Percentiles rank a stretch among this genome's conserved stretches.
These are phyloP conservation scores for Clarias magur DNA, from an alignment of 2,113 vertebrate genomes.

Conservation along the genomic window DNA sequence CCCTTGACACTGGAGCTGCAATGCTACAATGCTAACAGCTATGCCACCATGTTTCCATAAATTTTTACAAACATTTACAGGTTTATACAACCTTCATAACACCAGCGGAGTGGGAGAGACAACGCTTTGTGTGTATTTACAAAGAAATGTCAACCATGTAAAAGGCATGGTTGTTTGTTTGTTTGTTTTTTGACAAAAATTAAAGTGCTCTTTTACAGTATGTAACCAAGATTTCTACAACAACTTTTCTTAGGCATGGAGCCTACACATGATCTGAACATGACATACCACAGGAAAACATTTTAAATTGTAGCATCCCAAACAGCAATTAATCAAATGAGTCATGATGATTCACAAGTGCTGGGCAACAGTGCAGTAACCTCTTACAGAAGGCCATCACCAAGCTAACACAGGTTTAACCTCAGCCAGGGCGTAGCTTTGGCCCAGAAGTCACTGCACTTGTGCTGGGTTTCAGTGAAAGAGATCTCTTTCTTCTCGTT, in stretches of 20 bases:
- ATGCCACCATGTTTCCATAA: too few relatives aligned
- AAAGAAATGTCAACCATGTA: too few relatives aligned
- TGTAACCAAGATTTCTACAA: background rate
- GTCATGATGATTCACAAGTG: background rate
- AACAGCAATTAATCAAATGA: background rate
- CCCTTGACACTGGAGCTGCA: too few relatives aligned
- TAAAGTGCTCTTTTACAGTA: too few relatives aligned
- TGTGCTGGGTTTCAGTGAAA: background rate
- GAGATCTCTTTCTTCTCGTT: background rate
- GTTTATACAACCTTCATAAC: too few relatives aligned
- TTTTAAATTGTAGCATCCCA: background rate
- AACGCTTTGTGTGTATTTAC: too few relatives aligned
- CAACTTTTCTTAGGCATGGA: background rate
- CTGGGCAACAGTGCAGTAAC: background rate
- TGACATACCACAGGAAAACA: background rate
- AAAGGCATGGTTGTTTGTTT: too few relatives aligned
- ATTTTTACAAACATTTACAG: too few relatives aligned
- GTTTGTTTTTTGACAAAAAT: too few relatives aligned
- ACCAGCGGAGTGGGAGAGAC: too few relatives aligned
- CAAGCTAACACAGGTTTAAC: background rate
- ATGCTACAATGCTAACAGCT: too few relatives aligned
- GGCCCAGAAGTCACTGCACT: background rate
- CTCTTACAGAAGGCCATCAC: background rate
- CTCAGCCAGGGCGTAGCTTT: conserved; percentile 13
- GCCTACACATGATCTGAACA: background rate